Conservation (phyloP, 1,140 invertebrate genomes). For the Manduca sexta region DNA sequence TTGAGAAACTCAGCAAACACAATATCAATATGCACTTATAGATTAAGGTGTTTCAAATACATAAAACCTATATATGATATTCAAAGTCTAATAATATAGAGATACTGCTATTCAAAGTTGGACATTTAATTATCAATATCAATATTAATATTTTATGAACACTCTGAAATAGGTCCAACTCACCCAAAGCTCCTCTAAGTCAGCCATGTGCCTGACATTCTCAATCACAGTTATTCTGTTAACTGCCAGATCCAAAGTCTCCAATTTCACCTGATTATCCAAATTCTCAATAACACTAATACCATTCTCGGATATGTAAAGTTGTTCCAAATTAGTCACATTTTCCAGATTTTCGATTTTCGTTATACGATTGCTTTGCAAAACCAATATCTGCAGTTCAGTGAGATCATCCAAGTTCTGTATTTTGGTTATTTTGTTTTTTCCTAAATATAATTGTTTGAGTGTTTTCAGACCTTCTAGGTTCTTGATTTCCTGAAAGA, state of each 20-base stretch:
- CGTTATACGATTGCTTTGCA: slow-evolving; percentile 92
- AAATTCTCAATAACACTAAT: slow-evolving; percentile 85
- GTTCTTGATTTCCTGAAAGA: slow-evolving; percentile 87
- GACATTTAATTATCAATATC: too few relatives aligned
- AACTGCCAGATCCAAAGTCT: slow-evolving; percentile 91
- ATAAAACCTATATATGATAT: too few relatives aligned
- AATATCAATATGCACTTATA: too few relatives aligned
- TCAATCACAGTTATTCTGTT: slow-evolving; percentile 90
- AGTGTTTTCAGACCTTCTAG: slow-evolving; percentile 83
- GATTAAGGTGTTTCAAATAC: too few relatives aligned
- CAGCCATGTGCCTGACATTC: slow-evolving; percentile 83
- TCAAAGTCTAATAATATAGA: too few relatives aligned
- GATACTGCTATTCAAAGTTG: too few relatives aligned
- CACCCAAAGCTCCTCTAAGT: slow-evolving; percentile 96
- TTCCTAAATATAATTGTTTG: slow-evolving; percentile 90
- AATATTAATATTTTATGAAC: too few relatives aligned
- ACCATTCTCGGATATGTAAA: slow-evolving; percentile 97
- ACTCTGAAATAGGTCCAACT: slow-evolving; percentile 38
- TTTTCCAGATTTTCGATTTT: slow-evolving; percentile 91
- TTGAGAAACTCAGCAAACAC: too few relatives aligned
- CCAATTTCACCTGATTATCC: slow-evolving; percentile 79
- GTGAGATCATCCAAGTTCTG: slow-evolving; percentile 87
- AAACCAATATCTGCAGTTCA: slow-evolving; percentile 87
- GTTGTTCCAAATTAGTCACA: slow-evolving; percentile 84
- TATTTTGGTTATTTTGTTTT: slow-evolving; percentile 96